A percentile compares a stretch with the other conserved stretches of the same genome.
Evolutionary conservation across 2,888 invertebrate species (phyloP).

Genomic region (Apotomis capreana): DNA sequence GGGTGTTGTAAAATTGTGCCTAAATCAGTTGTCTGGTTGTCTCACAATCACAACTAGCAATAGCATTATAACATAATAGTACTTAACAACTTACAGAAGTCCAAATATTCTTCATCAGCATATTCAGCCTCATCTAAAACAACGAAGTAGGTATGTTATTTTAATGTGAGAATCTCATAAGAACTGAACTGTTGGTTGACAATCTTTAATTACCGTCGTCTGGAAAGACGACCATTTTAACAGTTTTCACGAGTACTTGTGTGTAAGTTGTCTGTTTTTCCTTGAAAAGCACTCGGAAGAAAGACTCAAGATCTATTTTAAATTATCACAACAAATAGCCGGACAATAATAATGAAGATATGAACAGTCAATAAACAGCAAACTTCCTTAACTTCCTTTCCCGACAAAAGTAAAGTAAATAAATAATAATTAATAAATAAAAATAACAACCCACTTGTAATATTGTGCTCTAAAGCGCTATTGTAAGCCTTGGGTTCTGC

Average conservation of each 20-base stretch:
- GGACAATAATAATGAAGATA: too few species aligned
- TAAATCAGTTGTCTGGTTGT: too few species aligned
- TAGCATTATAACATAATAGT: background rate
- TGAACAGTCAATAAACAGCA: too few species aligned
- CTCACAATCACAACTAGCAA: background rate
- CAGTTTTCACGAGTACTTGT: background rate
- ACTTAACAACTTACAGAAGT: conserved; percentile 18
- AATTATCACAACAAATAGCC: too few species aligned
- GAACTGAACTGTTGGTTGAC: background rate
- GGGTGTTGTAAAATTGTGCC: background rate
- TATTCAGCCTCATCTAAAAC: conserved; percentile 21
- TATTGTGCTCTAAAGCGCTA: background rate
- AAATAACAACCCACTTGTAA: conserved; percentile 14
- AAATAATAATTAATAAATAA: too few species aligned
- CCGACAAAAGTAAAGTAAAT: background rate
- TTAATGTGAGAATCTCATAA: background rate
- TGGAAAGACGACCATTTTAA: conserved; percentile 9
- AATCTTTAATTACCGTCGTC: background rate
- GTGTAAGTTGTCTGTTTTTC: background rate
- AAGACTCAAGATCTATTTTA: too few species aligned
- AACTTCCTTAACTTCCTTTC: background rate
- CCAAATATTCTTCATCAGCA: conserved; percentile 23
- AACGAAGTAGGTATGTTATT: background rate
- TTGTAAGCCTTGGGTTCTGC: background rate
- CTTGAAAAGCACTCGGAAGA: background rate